Evolutionary conservation across 2,113 vertebrate species (phyloP).

Genomic region (Benitochromis conjunctus): DNA sequence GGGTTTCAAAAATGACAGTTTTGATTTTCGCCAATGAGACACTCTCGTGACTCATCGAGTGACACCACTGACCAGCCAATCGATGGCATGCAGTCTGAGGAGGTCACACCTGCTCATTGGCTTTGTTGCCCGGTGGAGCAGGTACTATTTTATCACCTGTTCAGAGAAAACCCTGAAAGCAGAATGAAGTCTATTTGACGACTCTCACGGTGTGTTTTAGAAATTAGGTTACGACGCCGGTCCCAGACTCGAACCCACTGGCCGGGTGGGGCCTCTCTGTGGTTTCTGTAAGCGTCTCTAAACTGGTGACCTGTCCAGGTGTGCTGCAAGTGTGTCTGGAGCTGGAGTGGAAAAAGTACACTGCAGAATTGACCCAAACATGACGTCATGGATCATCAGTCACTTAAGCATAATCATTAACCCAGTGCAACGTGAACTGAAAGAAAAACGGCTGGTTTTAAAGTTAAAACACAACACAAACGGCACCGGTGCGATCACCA

Average conservation of each 20-base stretch:
- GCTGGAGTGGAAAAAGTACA: neutral
- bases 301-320: neutral
- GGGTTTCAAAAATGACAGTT: neutral
- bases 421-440: neutral
- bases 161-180: neutral
- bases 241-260: neutral
- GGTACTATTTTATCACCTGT: neutral
- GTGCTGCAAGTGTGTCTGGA: neutral
- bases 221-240: neutral
- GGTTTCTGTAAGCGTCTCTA: neutral
- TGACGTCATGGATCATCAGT: neutral
- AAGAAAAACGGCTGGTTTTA: neutral
- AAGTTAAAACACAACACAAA: neutral
- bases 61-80: neutral
- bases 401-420: neutral
- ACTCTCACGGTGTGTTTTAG: neutral
- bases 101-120: neutral
- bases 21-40: neutral
- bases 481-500: neutral
- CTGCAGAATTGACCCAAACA: neutral
- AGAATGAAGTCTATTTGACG: rapidly evolving
- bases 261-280: neutral
- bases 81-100: neutral
- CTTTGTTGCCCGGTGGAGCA: rapidly evolving
- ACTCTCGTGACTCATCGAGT: neutral